Percentiles rank a stretch among this genome's conserved stretches.
phyloP scores from a whole-genome alignment of 2,888 invertebrate genomes.

The Rotaria magnacalcarata region DNA sequence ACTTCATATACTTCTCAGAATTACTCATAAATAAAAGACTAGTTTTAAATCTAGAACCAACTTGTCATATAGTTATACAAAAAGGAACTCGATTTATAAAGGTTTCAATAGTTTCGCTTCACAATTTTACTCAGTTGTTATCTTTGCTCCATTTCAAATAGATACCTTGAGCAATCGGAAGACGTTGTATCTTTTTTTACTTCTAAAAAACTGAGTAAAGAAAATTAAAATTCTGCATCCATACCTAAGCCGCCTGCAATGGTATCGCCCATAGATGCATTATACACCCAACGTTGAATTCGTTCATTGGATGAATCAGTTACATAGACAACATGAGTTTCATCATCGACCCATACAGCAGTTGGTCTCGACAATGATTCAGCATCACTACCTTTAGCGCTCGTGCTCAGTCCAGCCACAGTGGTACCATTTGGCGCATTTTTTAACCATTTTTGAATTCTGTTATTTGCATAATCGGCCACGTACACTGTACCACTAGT shows the following conservation, averaged over 20 bases:
- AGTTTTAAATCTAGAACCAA: no score
- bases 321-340: not conserved
- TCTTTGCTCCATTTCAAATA: not conserved
- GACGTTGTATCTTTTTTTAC: not conserved
- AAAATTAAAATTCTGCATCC: not conserved
- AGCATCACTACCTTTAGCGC: not conserved
- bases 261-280: not conserved
- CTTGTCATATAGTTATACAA: no score
- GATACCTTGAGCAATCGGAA: not conserved
- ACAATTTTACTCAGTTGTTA: not conserved
- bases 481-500: not conserved
- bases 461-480: constrained; percentile 6
- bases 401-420: not conserved
- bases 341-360: not conserved
- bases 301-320: not conserved
- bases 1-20: no score
- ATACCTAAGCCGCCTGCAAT: not conserved
- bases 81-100: no score
- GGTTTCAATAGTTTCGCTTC: no score
- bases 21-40: no score
- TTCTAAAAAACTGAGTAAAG: not conserved
- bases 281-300: not conserved
- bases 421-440: not conserved
- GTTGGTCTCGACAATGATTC: not conserved
- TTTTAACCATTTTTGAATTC: not conserved